A percentile compares a stretch with the other conserved stretches of the same genome.
These are phyloP conservation scores for Drosophila asahinai DNA, from an alignment of 1,140 invertebrate genomes.

Conservation along the genomic window DNA sequence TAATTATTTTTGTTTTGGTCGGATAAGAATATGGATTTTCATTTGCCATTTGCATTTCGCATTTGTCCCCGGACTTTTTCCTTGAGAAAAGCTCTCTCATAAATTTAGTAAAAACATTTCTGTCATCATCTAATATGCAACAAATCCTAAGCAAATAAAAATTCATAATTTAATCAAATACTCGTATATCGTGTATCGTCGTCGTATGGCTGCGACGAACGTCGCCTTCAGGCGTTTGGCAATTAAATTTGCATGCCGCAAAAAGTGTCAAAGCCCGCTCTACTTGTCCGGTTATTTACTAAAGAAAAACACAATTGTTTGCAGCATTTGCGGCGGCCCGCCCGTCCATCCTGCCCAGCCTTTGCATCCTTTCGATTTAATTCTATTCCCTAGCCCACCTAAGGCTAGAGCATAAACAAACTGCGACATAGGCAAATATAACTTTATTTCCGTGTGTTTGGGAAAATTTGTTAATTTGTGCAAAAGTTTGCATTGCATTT, in stretches of 20 bases:
- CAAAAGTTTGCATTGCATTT: slow-evolving; percentile 77
- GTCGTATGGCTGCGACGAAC: slow-evolving; percentile 37
- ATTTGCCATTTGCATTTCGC: slow-evolving; percentile 35
- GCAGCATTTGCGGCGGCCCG: slow-evolving; percentile 68
- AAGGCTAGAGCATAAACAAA: slow-evolving; percentile 73
- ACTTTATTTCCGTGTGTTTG: slow-evolving; percentile 64
- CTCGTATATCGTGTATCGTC: slow-evolving; percentile 18
- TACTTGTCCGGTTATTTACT: slow-evolving; percentile 71
- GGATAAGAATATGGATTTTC: slow-evolving; percentile 42
- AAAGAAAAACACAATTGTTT: slow-evolving; percentile 83
- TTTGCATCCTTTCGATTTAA: slow-evolving; percentile 20
- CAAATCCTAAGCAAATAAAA: slow-evolving; percentile 58
- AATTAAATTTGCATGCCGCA: slow-evolving; percentile 82
- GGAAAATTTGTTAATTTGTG: slow-evolving; percentile 79
- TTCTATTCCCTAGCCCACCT: slow-evolving; percentile 22
- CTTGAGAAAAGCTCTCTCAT: slow-evolving; percentile 46
- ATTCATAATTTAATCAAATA: slow-evolving; percentile 76
- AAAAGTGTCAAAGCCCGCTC: slow-evolving; percentile 75
- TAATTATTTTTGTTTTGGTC: slow-evolving; percentile 71
- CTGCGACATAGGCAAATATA: slow-evolving; percentile 75
- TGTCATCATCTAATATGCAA: slow-evolving; percentile 59
- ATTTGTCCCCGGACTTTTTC: slow-evolving; percentile 34
- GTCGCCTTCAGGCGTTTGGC: slow-evolving; percentile 64
- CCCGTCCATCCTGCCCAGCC: slow-evolving; percentile 23
- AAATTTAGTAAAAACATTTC: slow-evolving; percentile 45